Conservation (phyloP, 2,888 invertebrate genomes). For the Xestobium rufovillosum region DNA sequence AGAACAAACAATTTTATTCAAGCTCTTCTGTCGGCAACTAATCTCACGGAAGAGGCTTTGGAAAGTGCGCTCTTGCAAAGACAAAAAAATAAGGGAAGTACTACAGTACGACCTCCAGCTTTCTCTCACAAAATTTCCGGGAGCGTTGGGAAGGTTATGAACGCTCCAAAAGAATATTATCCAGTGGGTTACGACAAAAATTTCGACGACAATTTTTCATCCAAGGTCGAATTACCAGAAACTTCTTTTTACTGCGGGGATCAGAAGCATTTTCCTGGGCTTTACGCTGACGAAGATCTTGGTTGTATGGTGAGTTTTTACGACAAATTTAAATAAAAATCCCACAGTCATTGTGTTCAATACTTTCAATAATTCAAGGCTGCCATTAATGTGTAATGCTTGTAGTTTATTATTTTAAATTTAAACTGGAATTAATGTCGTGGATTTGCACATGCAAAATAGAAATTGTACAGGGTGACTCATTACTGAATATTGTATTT, state of each 20-base stretch:
- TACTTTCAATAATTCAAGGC: no score
- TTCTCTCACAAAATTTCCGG: slow-evolving; percentile 37
- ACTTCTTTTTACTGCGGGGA: slow-evolving; percentile 80
- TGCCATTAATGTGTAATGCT: no score
- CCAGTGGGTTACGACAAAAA: slow-evolving; percentile 84
- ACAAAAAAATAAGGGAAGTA: slow-evolving; percentile 52
- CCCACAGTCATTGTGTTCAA: no score
- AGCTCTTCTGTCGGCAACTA: slow-evolving; percentile 50
- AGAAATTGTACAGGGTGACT: no score
- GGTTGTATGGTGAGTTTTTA: slow-evolving; percentile 83
- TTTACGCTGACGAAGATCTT: slow-evolving; percentile 80
- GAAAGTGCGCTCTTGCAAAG: slow-evolving; percentile 65
- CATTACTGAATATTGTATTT: no score
- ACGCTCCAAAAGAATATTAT: slow-evolving; percentile 82
- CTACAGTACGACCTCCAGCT: slow-evolving; percentile 42
- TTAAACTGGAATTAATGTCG: no score
- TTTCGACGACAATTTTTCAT: slow-evolving; percentile 80
- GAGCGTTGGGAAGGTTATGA: slow-evolving; percentile 64
- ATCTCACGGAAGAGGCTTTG: slow-evolving; percentile 70
- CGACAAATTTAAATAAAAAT: no score
- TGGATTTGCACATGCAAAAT: no score
- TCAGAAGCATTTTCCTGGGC: slow-evolving; percentile 84
- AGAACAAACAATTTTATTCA: slow-evolving; percentile 33
- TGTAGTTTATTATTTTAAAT: no score
- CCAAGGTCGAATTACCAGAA: slow-evolving; percentile 75